Evolutionary conservation across 2,888 invertebrate genomes (phyloP).

Genomic region (Metalampra italica): DNA sequence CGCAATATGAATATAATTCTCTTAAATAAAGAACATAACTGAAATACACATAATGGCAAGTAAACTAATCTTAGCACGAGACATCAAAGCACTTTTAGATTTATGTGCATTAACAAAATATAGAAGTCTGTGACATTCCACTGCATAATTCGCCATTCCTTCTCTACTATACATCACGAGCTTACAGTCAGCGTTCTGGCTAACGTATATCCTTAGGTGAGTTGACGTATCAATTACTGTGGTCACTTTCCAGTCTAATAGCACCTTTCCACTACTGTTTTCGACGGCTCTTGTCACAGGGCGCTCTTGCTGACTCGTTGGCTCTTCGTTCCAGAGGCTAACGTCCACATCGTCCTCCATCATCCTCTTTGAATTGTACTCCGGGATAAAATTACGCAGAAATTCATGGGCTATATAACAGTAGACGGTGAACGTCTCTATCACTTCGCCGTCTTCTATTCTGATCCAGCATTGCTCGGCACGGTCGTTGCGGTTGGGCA

Average conservation of each 20-base stretch:
- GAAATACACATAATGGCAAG: neutral
- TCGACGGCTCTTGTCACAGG: constrained; percentile 30
- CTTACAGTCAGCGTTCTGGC: constrained; percentile 52
- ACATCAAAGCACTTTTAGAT: neutral
- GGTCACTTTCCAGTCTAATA: constrained; percentile 55
- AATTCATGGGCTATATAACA: constrained; percentile 56
- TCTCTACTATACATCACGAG: constrained; percentile 65
- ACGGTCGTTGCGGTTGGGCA: constrained; percentile 63
- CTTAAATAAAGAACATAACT: neutral
- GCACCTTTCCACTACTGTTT: constrained; percentile 21
- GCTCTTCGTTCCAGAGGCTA: constrained; percentile 57
- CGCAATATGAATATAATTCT: neutral
- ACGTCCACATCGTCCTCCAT: constrained; percentile 58
- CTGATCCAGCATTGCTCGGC: constrained; percentile 66
- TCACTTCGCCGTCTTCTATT: constrained; percentile 58
- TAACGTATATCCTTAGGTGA: constrained; percentile 55
- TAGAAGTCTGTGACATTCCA: constrained; percentile 56
- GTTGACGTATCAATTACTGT: constrained; percentile 58
- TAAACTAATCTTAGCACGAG: neutral
- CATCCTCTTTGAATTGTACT: constrained; percentile 63
- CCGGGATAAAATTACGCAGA: constrained; percentile 50
- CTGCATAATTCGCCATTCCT: constrained; percentile 54
- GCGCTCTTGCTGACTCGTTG: constrained; percentile 30
- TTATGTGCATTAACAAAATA: constrained; percentile 44
- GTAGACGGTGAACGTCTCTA: constrained; percentile 53